Evolutionary conservation across 2,797 vertebrate species (phyloP), one percentile per base, ranked within the genome.

Genomic region (Semotilus atromaculatus): DNA sequence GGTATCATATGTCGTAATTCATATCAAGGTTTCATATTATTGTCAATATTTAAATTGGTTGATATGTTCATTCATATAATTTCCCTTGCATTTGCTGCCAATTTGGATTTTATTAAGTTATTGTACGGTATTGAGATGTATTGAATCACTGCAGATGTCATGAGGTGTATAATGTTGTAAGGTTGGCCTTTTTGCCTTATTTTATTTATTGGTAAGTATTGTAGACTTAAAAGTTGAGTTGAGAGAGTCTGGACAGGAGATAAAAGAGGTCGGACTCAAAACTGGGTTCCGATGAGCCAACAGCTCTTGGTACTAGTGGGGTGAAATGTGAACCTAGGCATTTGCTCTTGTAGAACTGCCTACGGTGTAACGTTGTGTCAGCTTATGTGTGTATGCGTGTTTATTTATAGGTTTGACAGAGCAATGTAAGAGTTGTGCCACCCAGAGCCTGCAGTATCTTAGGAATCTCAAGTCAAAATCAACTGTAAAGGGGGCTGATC

Each of bases 361-460:
- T 68, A 21, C 21, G 26, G 1, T 45, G 13, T 43, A 13, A 43
- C n/a, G 34, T 34, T 72, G 16, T 48, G 16, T 48, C 43, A 48
- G 16, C 43, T 7, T 43, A 31, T 73, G 71, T 82, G 6, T 73
- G 13, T 66, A 5, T 67, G 4, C 36, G 2, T 77, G 53, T 60
- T n/a, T 77, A 26, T 85, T 18, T 67, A 0, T 91, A 99, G 98
- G 95, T 86, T 91, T 99, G 91, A 95, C 82, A 0, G 97, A 98
- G 88, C 93, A 91, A 19, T 99, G 98, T 93, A 94, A 96, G 87
- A 93, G 94, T 48, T 99, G 97, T 4, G 97, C 95, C 80, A 94
- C 92, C 62, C 89, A 75, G 77, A 96, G 96, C 80, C 92, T 99
- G 89, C 90, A 93, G 71, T 97, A 95, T 86, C 79, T 96, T 83